A percentile compares a stretch with the other conserved stretches of the same genome.
phyloP scores from a whole-genome alignment of 2,797 vertebrate genomes.

The Enteromius anoplus region DNA sequence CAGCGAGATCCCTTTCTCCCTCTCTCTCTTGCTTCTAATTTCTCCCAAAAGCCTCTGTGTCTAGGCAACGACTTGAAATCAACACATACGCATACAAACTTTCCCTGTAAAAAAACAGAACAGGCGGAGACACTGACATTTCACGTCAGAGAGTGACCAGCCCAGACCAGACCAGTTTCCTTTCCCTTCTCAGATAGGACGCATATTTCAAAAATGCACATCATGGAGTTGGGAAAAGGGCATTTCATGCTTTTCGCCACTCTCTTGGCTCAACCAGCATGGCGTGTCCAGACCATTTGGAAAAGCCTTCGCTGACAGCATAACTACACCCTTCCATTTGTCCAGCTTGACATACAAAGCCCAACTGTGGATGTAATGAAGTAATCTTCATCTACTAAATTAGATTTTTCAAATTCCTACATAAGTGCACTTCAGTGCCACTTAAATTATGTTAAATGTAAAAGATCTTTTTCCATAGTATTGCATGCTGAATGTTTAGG shows the following conservation, averaged over 20 bases:
- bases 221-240: slow-evolving; percentile 19
- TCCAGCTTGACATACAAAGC: slow-evolving; percentile 15
- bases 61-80: slow-evolving; percentile 78
- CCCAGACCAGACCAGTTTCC: slow-evolving; percentile 16
- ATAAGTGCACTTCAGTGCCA: not conserved
- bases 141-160: slow-evolving; percentile 50
- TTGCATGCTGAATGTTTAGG: not conserved
- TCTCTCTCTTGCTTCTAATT: slow-evolving; percentile 55
- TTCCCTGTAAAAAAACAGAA: slow-evolving; percentile 75
- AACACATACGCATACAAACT: slow-evolving; percentile 77
- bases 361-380: slow-evolving; percentile 8
- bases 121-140: slow-evolving; percentile 30
- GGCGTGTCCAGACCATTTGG: slow-evolving; percentile 3
- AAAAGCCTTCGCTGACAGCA: slow-evolving; percentile 22
- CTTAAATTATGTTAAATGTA: not conserved
- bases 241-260: slow-evolving; percentile 29
- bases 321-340: slow-evolving; percentile 15
- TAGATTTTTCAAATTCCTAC: not conserved
- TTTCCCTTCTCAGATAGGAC: slow-evolving; percentile 23
- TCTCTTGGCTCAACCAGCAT: slow-evolving; percentile 23
- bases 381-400: slow-evolving; percentile 10
- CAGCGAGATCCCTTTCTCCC: slow-evolving; percentile 62
- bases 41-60: slow-evolving; percentile 67
- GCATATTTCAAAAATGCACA: slow-evolving; percentile 32
- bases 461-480: not conserved